Percentiles rank a stretch among this genome's conserved stretches.
Conservation (phyloP, 2,888 invertebrate genomes). For the Acrocyrtus sp. region DNA sequence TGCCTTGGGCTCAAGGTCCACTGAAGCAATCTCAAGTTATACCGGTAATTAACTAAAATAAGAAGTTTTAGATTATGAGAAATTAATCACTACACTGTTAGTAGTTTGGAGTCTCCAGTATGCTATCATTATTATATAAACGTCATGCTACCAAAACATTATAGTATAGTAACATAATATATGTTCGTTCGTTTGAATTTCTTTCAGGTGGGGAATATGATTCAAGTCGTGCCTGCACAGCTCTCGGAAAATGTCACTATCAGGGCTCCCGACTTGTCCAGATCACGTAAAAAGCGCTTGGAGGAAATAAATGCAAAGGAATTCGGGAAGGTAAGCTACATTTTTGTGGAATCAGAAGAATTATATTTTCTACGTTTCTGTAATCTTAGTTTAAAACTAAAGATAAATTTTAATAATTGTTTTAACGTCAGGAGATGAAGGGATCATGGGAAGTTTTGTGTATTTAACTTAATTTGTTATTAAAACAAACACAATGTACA, state of each 20-base stretch:
- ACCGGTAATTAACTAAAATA: constrained; percentile 62
- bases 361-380: background rate
- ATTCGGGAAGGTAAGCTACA: background rate
- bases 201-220: constrained; percentile 72
- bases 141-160: background rate
- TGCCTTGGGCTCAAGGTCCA: constrained; percentile 12
- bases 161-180: constrained; percentile 12
- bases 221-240: constrained; percentile 72
- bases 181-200: no score
- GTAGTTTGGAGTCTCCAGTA: no score
- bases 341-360: background rate
- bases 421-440: no score
- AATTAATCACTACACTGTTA: background rate
- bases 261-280: constrained; percentile 40
- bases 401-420: background rate
- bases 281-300: background rate
- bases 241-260: constrained; percentile 61
- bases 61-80: no score
- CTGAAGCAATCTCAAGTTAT: constrained; percentile 60
- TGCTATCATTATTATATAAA: no score
- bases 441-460: no score
- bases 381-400: background rate
- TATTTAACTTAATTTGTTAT: no score
- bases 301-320: background rate
- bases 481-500: no score